phyloP scores from a whole-genome alignment of 1,140 invertebrate species.

The Amyelois transitella region DNA sequence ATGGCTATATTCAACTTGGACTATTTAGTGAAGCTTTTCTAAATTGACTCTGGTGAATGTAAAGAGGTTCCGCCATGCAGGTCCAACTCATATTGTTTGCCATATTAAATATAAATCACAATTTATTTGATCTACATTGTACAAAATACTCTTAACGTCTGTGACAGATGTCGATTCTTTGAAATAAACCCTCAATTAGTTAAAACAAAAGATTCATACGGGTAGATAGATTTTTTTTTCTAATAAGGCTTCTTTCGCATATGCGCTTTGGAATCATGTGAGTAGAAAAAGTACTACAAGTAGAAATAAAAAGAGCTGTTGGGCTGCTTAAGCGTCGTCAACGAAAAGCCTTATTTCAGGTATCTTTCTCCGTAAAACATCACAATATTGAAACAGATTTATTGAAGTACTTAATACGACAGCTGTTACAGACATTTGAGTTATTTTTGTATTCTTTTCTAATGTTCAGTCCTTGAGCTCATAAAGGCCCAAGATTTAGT shows the following conservation, averaged over 20 bases:
- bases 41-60: neutral
- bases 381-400: no score
- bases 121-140: neutral
- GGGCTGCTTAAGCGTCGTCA: no score
- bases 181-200: no score
- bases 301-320: no score
- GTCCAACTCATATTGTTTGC: neutral
- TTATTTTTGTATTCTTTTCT: neutral
- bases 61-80: neutral
- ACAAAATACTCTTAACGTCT: neutral
- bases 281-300: no score
- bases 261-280: no score
- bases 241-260: no score
- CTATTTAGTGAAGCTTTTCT: neutral
- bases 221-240: no score
- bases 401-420: neutral
- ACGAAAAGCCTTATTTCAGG: no score
- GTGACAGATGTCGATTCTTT: neutral
- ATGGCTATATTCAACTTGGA: no score
- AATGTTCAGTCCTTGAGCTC: neutral
- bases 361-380: no score
- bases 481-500: neutral
- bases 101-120: neutral
- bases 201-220: no score
- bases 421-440: neutral